phyloP scores from a whole-genome alignment of 2,797 vertebrate species.

The Echeneis naucrates region DNA sequence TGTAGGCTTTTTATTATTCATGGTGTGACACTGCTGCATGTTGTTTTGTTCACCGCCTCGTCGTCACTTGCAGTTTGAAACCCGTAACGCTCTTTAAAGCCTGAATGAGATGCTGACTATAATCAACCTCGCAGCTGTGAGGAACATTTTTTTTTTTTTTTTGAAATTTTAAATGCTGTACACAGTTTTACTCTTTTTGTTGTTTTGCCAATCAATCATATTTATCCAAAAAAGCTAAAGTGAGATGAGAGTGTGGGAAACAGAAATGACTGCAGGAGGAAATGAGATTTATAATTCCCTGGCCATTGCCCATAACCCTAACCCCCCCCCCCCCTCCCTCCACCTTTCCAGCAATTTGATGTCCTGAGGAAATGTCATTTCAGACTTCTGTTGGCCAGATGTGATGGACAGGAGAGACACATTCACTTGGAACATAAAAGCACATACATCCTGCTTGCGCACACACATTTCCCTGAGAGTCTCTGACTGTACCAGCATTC shows the following conservation, averaged over 20 bases:
- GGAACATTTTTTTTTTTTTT: constrained; percentile 41
- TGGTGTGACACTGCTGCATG: constrained; percentile 58
- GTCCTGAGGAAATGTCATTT: constrained; percentile 80
- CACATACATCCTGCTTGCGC: not conserved
- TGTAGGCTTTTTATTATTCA: constrained; percentile 75
- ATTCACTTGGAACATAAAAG: constrained; percentile 16
- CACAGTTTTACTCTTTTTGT: constrained; percentile 26
- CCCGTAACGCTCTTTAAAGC: constrained; percentile 60
- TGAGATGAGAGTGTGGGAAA: constrained; percentile 44
- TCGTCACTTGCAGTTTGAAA: constrained; percentile 55
- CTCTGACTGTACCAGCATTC: constrained; percentile 11
- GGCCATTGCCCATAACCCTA: constrained; percentile 62
- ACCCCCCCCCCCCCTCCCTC: constrained; percentile 35
- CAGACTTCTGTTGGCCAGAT: constrained; percentile 63
- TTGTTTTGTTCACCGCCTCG: constrained; percentile 68
- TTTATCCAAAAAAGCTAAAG: constrained; percentile 35
- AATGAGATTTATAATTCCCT: constrained; percentile 68
- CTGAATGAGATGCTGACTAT: constrained; percentile 58
- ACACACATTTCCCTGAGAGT: not conserved
- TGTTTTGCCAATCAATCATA: constrained; percentile 41
- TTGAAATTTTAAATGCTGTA: constrained; percentile 43
- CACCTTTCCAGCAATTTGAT: constrained; percentile 54
- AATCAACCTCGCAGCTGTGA: constrained; percentile 63
- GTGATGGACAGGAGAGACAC: constrained; percentile 58
- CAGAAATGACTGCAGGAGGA: constrained; percentile 55